These are phyloP conservation scores for Axinella damicornis DNA, from an alignment of 37 sponge, comb jelly and placozoan species.

Conservation along the genomic window DNA sequence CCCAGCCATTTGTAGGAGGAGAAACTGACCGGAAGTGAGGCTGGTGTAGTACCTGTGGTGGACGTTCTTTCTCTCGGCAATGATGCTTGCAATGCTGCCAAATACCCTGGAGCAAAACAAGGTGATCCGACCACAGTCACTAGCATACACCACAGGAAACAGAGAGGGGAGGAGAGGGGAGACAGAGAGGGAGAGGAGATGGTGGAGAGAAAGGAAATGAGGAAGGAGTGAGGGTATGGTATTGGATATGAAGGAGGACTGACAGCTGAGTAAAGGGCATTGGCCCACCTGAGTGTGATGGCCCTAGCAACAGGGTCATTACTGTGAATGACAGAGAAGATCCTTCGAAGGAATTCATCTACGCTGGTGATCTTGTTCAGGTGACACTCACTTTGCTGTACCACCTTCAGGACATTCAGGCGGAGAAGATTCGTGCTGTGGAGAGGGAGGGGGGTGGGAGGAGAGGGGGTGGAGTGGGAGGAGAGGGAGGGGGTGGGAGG, in stretches of 20 bases:
- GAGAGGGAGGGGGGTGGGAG: neutral
- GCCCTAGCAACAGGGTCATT: constrained; percentile 96
- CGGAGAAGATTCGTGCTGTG: constrained; percentile 81
- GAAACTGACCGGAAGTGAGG: too few species aligned
- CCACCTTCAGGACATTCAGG: constrained; percentile 80
- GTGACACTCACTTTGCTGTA: constrained; percentile 73
- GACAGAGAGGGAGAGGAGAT: neutral
- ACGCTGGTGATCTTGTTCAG: constrained; percentile 84
- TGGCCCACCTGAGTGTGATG: constrained; percentile 80
- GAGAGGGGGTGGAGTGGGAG: too few species aligned
- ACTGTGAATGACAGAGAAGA: constrained; percentile 86
- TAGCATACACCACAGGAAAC: neutral
- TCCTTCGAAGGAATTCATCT: constrained; percentile 83
- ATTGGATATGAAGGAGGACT: too few species aligned
- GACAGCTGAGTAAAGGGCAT: too few species aligned
- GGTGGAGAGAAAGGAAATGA: too few species aligned
- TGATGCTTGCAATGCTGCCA: constrained; percentile 77
- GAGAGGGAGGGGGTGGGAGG: too few species aligned
- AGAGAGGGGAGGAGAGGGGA: neutral
- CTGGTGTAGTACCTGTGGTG: constrained; percentile 80
- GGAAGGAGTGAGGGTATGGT: neutral
- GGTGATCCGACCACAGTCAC: too few species aligned
- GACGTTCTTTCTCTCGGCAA: constrained; percentile 86
- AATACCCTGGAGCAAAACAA: constrained; percentile 67
- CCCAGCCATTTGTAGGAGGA: too few species aligned